Evolutionary conservation across 2,888 invertebrate genomes (phyloP).

Genomic region (Cephus pulcher): DNA sequence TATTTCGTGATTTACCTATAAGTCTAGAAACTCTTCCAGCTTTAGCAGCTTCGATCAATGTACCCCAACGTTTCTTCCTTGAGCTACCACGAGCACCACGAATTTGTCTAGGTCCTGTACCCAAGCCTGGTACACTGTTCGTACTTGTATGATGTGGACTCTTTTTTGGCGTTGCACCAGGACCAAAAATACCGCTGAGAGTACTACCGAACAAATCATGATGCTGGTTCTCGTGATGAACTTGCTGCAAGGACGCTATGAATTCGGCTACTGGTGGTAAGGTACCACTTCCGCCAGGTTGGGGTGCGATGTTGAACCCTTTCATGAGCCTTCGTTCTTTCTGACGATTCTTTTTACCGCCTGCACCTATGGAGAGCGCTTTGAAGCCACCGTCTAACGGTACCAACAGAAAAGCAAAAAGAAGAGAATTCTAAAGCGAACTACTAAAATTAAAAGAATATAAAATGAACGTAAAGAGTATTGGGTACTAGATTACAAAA

Average conservation of each 20-base stretch:
- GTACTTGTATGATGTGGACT: slow-evolving; percentile 64
- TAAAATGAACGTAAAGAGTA: slow-evolving; percentile 27
- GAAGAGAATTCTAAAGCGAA: slow-evolving; percentile 26
- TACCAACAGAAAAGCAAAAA: slow-evolving; percentile 44
- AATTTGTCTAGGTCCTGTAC: slow-evolving; percentile 42
- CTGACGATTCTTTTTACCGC: slow-evolving; percentile 93
- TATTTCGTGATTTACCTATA: slow-evolving; percentile 70
- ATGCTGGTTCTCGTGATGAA: slow-evolving; percentile 68
- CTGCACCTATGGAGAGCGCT: slow-evolving; percentile 75
- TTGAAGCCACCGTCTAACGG: slow-evolving; percentile 56
- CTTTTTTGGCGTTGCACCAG: slow-evolving; percentile 68
- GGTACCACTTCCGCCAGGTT: slow-evolving; percentile 68
- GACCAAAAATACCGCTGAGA: slow-evolving; percentile 76
- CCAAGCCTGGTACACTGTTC: slow-evolving; percentile 58
- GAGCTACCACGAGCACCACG: slow-evolving; percentile 55
- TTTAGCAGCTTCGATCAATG: slow-evolving; percentile 88
- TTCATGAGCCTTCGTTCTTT: slow-evolving; percentile 94
- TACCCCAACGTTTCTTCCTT: slow-evolving; percentile 85
- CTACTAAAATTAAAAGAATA: slow-evolving; percentile 35
- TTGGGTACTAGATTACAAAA: background rate
- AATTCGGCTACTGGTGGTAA: slow-evolving; percentile 84
- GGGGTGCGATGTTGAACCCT: slow-evolving; percentile 90
- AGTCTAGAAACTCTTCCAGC: slow-evolving; percentile 83
- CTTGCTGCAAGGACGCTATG: slow-evolving; percentile 79
- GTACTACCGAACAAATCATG: slow-evolving; percentile 77